phyloP scores from a whole-genome alignment of 2,888 invertebrate genomes.

The Achlya flavicornis region DNA sequence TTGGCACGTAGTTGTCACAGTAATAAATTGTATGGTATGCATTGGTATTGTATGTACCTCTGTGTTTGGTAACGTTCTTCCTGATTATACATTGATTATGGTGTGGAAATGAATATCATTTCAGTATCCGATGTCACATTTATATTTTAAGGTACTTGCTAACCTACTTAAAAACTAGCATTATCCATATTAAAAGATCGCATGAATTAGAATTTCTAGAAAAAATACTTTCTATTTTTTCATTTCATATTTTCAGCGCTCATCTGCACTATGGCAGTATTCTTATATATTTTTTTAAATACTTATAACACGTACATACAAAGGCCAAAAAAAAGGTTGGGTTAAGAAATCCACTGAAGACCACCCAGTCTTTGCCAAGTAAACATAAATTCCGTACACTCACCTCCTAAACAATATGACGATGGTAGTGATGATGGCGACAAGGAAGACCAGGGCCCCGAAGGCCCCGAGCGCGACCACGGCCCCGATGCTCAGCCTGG shows the following conservation, averaged over 20 bases:
- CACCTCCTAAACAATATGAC: conserved; percentile 95
- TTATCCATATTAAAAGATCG: no score
- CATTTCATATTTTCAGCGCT: no score
- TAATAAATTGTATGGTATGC: background rate
- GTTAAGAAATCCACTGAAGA: no score
- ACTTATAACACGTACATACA: no score
- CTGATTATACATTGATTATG: background rate
- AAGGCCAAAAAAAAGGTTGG: no score
- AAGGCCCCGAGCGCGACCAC: conserved; percentile 95
- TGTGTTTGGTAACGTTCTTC: background rate
- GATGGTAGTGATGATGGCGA: conserved; percentile 94
- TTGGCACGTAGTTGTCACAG: no score
- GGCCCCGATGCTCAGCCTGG: conserved; percentile 92
- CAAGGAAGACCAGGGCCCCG: conserved; percentile 95
- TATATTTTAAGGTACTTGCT: conserved; percentile 61
- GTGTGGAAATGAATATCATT: background rate
- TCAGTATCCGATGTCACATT: conserved; percentile 29
- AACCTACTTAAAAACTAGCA: background rate
- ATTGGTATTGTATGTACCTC: background rate
- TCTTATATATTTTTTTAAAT: no score
- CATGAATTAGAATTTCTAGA: no score
- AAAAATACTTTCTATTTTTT: no score
- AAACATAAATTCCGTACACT: conserved; percentile 22
- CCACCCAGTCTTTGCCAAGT: no score
- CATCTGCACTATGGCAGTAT: no score